Base-by-base conservation (phyloP, 1,140 invertebrate genomes). In the Drosophila mayri region DNA sequence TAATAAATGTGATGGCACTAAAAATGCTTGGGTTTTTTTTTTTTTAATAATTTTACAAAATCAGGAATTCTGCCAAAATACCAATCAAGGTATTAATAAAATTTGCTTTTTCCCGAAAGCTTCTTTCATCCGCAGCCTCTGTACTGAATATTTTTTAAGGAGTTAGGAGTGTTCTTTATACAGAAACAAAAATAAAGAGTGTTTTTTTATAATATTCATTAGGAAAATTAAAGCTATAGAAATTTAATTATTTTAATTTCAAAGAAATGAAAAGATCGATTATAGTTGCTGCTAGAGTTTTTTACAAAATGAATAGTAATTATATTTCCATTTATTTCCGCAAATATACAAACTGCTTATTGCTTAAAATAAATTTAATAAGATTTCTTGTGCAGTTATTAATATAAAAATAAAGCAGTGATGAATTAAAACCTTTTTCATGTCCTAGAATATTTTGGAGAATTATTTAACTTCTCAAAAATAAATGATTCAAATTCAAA, bases 71-170 rank as follows among this genome's bases (percentile, higher is more conserved):
- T 7, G 20, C 6, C 12, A 46, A 8, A 22, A 18, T 18, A 41
- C 1, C 0, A 18, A 0, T 4, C 9, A 0, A 9, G 4, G 40
- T 4, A 11, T 43, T 18, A 11, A 18, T n/a, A n/a, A n/a, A n/a
- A n/a, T 41, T 41, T 1, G n/a, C 4, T 11, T 18, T 41, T 0
- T 35, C 12, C 3, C 11, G 0, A 35, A 35, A 0, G 32, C 32
- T 35, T 32, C 7, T 0, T 14, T 38, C 37, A 7, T 38, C 1
- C 5, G 5, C 6, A 40, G 16, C 0, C 16, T 3, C 3, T 40
- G n/a, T n/a, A n/a, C n/a, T n/a, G n/a, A n/a, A n/a, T n/a, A 9
- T 9, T 4, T 3, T 40, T n/a, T 9, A 11, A 11, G 10, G 32
- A 35, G 32, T 11, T 35, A 12, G 11, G 11, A 12, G 35, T 35